Evolutionary conservation across 1,140 invertebrate genomes (phyloP), one percentile per base, ranked within the genome.

Genomic region (Caenorhabditis tropicalis): DNA sequence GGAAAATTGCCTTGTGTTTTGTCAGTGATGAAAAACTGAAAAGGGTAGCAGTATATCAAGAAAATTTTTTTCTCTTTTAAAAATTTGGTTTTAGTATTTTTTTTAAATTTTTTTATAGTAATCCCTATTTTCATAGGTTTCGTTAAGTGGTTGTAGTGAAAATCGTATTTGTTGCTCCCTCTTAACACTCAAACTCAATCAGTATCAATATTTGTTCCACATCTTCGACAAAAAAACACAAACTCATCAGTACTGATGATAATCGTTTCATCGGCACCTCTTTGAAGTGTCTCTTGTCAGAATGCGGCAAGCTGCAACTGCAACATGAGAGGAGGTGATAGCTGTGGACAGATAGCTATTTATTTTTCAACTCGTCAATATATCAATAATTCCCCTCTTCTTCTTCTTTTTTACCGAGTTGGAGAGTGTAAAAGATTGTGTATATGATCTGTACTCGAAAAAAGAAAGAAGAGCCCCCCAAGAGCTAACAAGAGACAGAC

Each of bases 311-410:
- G n/a, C 19, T 43, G 65, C 65, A 43, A 46, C 36, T 74, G 65
- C 65, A 74, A 74, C 65, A 74, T 74, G 65, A 74, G 65, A 46
- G 33, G 33, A n/a, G 5, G 65, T 33, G 33, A 43, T 56, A 27
- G 24, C 7, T 56, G 33, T 10, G 12, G 36, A 74, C 15, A 65
- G 29, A 65, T 10, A 33, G 58, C 31, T 65, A 74, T 74, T 74
- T 74, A 74, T 74, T 74, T 74, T 74, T 74, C 36, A 39, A 74
- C 36, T 74, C 65, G 65, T 74, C 65, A 74, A 74, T 74, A 74
- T 74, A 74, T 74, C 65, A 74, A 74, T 74, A 74, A 74, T 74
- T 74, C n/a, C n/a, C n/a, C n/a, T n/a, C n/a, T 19, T 56, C 24
- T 74, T 1, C 24, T 19, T 24, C 24, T 27, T 10, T 24, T 29